Conservation (phyloP, 1,140 invertebrate genomes). For the Pseudobourletiella spinata region DNA sequence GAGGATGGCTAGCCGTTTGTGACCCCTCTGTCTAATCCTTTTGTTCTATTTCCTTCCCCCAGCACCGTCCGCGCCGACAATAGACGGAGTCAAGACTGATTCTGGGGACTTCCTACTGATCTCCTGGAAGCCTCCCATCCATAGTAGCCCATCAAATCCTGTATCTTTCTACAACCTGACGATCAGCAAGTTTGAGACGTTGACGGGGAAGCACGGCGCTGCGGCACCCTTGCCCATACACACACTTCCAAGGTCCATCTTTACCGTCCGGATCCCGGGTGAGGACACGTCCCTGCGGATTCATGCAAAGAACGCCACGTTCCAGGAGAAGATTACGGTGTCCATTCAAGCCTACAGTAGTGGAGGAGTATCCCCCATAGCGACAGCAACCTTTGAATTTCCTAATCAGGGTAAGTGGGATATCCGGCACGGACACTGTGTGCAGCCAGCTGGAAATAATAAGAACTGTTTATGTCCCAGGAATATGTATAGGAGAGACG, state of each 20-base stretch:
- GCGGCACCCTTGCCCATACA: not conserved
- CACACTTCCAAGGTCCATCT: not conserved
- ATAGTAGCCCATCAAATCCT: not conserved
- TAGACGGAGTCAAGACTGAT: conserved; percentile 5
- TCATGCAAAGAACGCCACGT: not conserved
- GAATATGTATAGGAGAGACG: too few relatives aligned
- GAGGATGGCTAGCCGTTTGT: too few relatives aligned
- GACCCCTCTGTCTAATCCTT: too few relatives aligned
- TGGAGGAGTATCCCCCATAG: not conserved
- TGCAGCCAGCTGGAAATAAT: too few relatives aligned
- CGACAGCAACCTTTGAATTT: not conserved
- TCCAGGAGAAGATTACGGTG: not conserved
- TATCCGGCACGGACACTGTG: too few relatives aligned
- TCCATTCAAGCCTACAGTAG: conserved; percentile 2
- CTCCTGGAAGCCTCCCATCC: not conserved
- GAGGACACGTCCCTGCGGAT: not conserved
- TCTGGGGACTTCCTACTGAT: not conserved
- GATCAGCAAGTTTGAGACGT: not conserved
- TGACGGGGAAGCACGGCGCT: not conserved
- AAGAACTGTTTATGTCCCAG: too few relatives aligned
- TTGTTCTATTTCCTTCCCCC: too few relatives aligned
- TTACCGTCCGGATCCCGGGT: not conserved
- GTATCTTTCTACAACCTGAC: not conserved
- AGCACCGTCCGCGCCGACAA: too few relatives aligned
- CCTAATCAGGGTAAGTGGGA: too few relatives aligned